Evolutionary conservation across 2,888 invertebrate genomes (phyloP).

Genomic region (Caenorhabditis auriculariae): DNA sequence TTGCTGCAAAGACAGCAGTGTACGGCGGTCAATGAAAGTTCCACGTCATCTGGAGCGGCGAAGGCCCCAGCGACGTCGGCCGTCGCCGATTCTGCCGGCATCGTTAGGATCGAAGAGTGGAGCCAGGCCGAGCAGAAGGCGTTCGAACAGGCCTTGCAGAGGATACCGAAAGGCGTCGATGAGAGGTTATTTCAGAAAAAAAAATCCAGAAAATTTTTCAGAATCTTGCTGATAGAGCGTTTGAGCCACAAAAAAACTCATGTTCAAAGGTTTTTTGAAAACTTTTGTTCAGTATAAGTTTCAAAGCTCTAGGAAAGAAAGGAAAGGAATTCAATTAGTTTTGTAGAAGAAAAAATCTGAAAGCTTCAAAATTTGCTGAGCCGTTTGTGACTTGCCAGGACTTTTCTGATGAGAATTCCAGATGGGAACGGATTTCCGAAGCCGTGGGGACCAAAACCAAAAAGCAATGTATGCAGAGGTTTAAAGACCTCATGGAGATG

Average conservation of each 20-base stretch:
- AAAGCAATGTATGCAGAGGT: constrained; percentile 42
- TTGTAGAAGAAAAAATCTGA: too few species aligned
- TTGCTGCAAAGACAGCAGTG: constrained; percentile 32
- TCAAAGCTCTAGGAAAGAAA: too few species aligned
- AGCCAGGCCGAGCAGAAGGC: constrained; percentile 46
- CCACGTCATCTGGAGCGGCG: background rate
- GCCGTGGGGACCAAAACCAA: constrained; percentile 74
- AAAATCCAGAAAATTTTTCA: too few species aligned
- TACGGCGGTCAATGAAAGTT: too few species aligned
- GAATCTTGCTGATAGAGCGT: too few species aligned
- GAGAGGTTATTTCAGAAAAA: constrained; percentile 70
- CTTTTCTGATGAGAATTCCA: constrained; percentile 67
- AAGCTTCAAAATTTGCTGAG: too few species aligned
- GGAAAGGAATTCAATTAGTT: too few species aligned
- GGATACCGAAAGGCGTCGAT: constrained; percentile 82
- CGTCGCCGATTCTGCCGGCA: background rate
- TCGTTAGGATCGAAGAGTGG: constrained; percentile 43
- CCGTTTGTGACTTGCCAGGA: too few species aligned
- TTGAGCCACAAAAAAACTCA: too few species aligned
- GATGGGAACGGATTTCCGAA: constrained; percentile 87
- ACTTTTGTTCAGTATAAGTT: too few species aligned
- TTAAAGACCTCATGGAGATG: constrained; percentile 45
- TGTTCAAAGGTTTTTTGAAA: too few species aligned
- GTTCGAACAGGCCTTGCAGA: constrained; percentile 64
- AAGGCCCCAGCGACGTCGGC: background rate